Base-by-base conservation (phyloP, 1,140 invertebrate genomes). In the Tetragonula clypearis region DNA sequence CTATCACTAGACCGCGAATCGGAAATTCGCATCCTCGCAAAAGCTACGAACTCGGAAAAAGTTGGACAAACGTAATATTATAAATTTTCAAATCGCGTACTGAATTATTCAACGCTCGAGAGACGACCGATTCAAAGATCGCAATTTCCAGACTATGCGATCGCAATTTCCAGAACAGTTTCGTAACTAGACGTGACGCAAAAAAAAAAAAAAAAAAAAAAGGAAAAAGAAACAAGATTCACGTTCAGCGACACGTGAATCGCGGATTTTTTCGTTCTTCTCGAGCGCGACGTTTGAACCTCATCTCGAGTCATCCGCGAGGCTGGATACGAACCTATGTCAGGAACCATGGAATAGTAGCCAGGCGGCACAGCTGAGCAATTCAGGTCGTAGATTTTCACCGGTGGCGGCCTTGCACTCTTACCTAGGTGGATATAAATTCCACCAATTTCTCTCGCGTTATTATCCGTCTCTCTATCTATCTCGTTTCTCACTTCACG, bases 381-480 rank as follows among this genome's bases (percentile, higher is more conserved):
- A 90, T 91, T 91, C 75, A 30, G 87, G 79, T 90, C 56, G 75
- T 35, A 30, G 58, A 90, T 88, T 90, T 90, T 90, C 88, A 90
- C 88, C 72, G 12, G 84, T 73, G 35, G 66, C 88, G 91, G 91
- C 90, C 91, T 92, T 92, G 91, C 49, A 35, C 14, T 49, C 84
- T 91, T 84, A 85, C 88, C 78, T 35, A 49, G 0, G 41, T 49
- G 79, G 73, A 87, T 90, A 81, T 85, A 75, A 82, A 87, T 58
- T 66, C 41, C 30, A 72, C 53, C 66, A 41, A 60, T 81, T 77
- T 21, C 23, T 30, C 55, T 2, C 26, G 17, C 2, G 30, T 1
- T 23, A 30, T 58, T 49, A 66, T 49, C 77, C 41, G 26, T 53
- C n/a, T 69, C 21, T 35, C 3, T 35, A 8, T 49, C 41, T 49